phyloP scores from a whole-genome alignment of 2,113 vertebrate species.

The Ivindomyrus marchei region DNA sequence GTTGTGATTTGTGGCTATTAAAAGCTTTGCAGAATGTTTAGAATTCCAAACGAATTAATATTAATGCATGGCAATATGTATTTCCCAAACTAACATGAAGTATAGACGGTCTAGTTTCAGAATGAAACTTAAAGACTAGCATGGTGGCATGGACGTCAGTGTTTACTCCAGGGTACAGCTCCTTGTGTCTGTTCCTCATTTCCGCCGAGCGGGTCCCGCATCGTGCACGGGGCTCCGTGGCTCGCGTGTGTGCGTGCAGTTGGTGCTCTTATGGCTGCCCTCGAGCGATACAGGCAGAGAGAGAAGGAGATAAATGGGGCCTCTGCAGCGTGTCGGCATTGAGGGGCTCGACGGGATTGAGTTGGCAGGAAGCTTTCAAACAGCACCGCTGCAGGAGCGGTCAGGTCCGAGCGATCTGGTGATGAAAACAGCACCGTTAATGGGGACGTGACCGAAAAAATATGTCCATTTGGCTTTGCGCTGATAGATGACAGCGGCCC shows the following conservation, averaged over 20 bases:
- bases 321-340: conserved; percentile 64
- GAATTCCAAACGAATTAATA: neutral
- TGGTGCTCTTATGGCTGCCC: neutral
- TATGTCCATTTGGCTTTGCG: conserved; percentile 19
- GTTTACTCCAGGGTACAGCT: neutral
- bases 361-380: conserved; percentile 85
- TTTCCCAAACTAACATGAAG: neutral
- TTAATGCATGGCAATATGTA: neutral
- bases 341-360: conserved; percentile 94
- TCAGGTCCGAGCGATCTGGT: conserved; percentile 60
- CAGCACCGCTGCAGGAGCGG: conserved; percentile 72
- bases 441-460: conserved; percentile 38
- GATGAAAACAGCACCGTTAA: conserved; percentile 32
- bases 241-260: neutral
- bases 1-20: neutral
- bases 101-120: neutral
- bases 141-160: neutral
- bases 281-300: neutral
- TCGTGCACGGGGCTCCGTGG: neutral
- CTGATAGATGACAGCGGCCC: conserved; percentile 12
- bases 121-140: neutral
- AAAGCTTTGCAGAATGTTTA: neutral
- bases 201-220: neutral
- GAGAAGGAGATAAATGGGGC: conserved; percentile 52
- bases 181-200: conserved; percentile 6